Conservation (phyloP, 2,113 vertebrate species). For the Rostratula benghalensis region DNA sequence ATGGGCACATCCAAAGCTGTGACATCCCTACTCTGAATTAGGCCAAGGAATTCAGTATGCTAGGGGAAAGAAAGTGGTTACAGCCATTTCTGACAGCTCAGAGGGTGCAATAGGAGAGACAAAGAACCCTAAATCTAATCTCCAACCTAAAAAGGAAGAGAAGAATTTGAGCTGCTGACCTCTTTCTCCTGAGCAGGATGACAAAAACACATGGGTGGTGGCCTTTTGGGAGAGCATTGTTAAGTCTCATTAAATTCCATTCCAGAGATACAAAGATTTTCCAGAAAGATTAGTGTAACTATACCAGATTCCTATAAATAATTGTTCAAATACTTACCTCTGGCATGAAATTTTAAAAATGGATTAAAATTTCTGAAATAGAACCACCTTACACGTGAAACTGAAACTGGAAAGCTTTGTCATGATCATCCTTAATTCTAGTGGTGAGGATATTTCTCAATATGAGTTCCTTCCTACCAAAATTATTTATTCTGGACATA, state of each 20-base stretch:
- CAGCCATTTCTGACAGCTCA: neutral
- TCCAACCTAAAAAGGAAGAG: neutral
- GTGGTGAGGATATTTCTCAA: neutral
- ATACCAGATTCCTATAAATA: neutral
- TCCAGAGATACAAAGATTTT: neutral
- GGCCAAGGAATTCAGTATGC: neutral
- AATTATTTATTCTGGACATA: neutral
- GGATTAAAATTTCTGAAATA: neutral
- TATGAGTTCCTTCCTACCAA: neutral
- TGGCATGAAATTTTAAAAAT: neutral
- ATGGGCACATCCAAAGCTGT: neutral
- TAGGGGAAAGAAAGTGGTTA: neutral
- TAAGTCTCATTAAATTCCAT: constrained; percentile 1
- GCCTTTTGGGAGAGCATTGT: neutral
- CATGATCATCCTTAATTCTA: neutral
- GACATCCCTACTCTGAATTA: neutral
- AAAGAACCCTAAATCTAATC: neutral
- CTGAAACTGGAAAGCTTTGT: neutral
- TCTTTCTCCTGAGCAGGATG: neutral
- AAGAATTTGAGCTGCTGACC: neutral
- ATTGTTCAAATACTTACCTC: neutral
- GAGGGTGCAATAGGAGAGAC: neutral
- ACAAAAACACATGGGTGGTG: neutral
- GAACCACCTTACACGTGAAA: neutral
- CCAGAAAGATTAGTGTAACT: neutral